Base-by-base conservation (phyloP, 2,113 vertebrate genomes). In the Pholis gunnellus region DNA sequence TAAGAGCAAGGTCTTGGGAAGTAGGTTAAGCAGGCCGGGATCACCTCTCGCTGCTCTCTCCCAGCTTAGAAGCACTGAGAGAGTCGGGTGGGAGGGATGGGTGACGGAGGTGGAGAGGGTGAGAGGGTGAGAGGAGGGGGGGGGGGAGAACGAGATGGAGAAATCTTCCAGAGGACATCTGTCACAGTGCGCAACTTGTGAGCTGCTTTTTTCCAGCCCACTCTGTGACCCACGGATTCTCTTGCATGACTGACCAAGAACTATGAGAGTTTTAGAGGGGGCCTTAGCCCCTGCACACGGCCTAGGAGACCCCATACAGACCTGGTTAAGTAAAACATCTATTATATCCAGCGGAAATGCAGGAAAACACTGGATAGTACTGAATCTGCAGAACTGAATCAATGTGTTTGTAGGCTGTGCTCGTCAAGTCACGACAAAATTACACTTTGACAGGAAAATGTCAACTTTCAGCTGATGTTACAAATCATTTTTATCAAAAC, bases 81-180 rank as follows among this genome's bases (percentile, higher is more conserved):
- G 77, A 48, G 56, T 2, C 5, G n/a, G 78, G 46, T 42, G 87
- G 82, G 88, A 72, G 81, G 78, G 82, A 74, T 46, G 90, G 68
- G 80, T 78, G 84, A 75, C 2, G 13, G 89, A 88, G 86, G 79
- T 89, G 82, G 66, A 65, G 31, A 29, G 69, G 82, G 72, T 5
- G 52, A 50, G 60, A 29, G 69, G 81, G 72, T 13, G 75, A 50
- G 40, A 8, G 29, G 29, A 31, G 29, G 1, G 36, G 44, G 70
- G 20, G 63, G 66, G 38, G 46, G n/a, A 36, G 44, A 0, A 9
- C 52, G 81, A 29, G 83, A 86, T 87, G 76, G 81, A 86, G 86
- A 88, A 84, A 91, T 91, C 85, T 92, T 90, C 80, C 82, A 66
- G 74, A 71, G 91, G 91, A 94, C 91, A 93, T 94, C 92, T 89